Percentiles rank a stretch among this genome's conserved stretches.
phyloP scores from a whole-genome alignment of 2,113 vertebrate genomes.

The Petaurus breviceps region DNA sequence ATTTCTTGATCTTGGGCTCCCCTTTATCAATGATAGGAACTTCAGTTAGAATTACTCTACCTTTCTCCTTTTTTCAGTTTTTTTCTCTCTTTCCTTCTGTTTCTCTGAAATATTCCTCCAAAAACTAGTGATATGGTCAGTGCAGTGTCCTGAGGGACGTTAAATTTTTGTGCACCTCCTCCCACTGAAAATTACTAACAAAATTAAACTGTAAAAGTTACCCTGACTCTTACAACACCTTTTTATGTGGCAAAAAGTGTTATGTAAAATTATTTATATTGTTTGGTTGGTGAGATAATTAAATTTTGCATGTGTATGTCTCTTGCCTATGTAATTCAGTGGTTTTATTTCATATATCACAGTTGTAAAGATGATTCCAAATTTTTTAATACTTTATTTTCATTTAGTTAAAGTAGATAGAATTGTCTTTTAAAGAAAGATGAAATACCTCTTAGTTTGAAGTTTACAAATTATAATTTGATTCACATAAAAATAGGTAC shows the following conservation, averaged over 20 bases:
- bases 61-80: neutral
- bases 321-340: neutral
- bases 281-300: constrained; percentile 8
- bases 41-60: neutral
- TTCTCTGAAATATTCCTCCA: neutral
- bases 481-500: constrained; percentile 38
- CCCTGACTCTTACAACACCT: neutral
- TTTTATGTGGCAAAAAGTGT: neutral
- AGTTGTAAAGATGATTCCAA: neutral
- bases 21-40: neutral
- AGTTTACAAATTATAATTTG: constrained; percentile 8
- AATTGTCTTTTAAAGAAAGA: neutral
- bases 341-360: neutral
- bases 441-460: neutral
- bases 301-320: neutral
- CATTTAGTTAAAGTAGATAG: neutral
- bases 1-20: neutral
- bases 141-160: neutral
- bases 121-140: neutral
- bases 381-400: neutral
- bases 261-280: neutral
- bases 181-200: neutral
- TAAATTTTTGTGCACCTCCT: too few species aligned
- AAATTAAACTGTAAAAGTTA: neutral
- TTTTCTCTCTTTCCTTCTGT: neutral